Base-by-base conservation (phyloP, 2,113 vertebrate genomes). In the Datnioides undecimradiatus region DNA sequence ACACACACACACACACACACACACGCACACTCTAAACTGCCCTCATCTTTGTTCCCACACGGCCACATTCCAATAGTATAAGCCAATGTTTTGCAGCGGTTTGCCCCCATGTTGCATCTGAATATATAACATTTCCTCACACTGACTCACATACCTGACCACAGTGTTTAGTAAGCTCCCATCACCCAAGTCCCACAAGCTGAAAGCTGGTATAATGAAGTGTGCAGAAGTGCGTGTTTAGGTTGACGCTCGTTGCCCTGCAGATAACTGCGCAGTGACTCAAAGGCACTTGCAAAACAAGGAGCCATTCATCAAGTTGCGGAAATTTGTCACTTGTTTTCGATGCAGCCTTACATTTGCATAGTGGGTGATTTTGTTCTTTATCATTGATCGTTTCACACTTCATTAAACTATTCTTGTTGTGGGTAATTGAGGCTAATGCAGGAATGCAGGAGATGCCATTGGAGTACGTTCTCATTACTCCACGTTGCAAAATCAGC, bases 111-210 rank as follows among this genome's bases (percentile, higher is more conserved):
- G 79, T 65, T 73, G 21, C 73, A 75, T 59, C 58, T 33, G 23
- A 85, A 84, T 83, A 63, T 71, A 29, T 58, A 46, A 43, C 85
- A 66, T 82, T 79, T 75, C 79, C 57, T 52, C 31, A 29, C 48
- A 17, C 73, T 87, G 82, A 87, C 73, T 90, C 84, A 90, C 54
- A 74, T 27, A 76, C 62, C 76, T 65, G 73, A 90, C 87, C 87
- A 11, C 87, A 88, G 52, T 78, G 55, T 79, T 86, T 75, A 34
- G 64, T 25, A 46, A 43, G 33, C 59, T 78, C 65, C 74, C 75
- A 55, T 64, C 72, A 48, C 21, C 51, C 70, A 14, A 29, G 57
- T 64, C 79, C 79, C 76, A 36, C 79, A 36, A 64, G 78, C 33
- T 89, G 82, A 91, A 74, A 82, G 84, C 85, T 64, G 58, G 38